Evolutionary conservation across 2,888 invertebrate genomes (phyloP), one percentile per base, ranked within the genome.

Genomic region (Drosophila glabriapex): DNA sequence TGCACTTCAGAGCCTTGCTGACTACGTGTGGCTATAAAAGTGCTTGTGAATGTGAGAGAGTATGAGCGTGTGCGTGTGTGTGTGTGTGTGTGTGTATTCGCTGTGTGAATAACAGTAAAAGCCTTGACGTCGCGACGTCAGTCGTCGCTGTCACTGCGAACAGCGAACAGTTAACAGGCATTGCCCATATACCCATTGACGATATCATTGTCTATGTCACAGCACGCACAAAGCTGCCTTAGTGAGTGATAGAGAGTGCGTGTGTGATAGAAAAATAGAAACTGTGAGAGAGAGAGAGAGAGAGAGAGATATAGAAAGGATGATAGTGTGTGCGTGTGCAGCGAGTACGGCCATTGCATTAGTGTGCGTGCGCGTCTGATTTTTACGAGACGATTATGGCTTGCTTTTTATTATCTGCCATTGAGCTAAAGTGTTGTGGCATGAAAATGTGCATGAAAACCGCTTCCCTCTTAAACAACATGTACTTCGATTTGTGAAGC

Each of bases 301-400:
- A n/a, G 19, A 41, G 3, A 9, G 19, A 39, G 22, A 7, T n/a
- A 19, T 10, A 37, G 39, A 41, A 10, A 10, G n/a, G n/a, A 16
- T 16, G 25, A 25, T 46, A 46, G 46, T 46, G 46, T 46, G 46
- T 14, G 50, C 10, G 28, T 50, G 29, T 19, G 41, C 39, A 5
- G 41, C 4, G n/a, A 41, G 41, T n/a, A 41, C n/a, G 25, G 46
- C 25, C 53, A 49, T 49, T 68, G 75, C 77, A 76, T 84, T 82
- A 77, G 89, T 86, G 86, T 90, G 89, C 74, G 80, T 82, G 80
- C 72, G 78, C 76, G 82, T 85, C 90, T 91, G 87, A 87, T 91
- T 91, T 91, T 87, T 87, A 87, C 82, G 91, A 87, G 89, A 91
- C 90, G 87, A 87, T 87, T 87, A 87, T 91, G 90, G 82, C 68